phyloP scores from a whole-genome alignment of 2,113 vertebrate genomes.

The Centrocercus urophasianus region DNA sequence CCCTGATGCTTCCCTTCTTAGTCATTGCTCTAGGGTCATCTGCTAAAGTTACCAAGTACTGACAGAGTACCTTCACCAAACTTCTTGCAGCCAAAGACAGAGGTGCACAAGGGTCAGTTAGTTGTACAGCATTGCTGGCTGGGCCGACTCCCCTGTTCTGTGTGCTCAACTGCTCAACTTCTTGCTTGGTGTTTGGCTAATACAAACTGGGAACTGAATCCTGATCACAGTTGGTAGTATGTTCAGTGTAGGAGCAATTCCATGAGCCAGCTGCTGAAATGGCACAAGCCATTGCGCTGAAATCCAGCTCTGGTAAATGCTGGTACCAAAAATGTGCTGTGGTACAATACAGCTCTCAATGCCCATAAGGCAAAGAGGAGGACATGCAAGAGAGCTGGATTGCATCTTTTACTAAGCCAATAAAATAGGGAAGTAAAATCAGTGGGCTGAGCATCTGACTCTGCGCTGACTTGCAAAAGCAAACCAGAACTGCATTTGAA shows the following conservation, averaged over 20 bases:
- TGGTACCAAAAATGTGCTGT: neutral
- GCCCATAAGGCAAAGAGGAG: neutral
- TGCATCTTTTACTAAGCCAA: conserved; percentile 8
- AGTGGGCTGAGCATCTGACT: neutral
- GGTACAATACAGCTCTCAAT: neutral
- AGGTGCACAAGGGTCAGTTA: neutral
- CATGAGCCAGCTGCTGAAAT: neutral
- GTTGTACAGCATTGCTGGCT: neutral
- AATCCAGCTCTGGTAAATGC: neutral
- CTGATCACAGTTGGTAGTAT: neutral
- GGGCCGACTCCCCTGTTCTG: neutral
- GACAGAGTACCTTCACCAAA: neutral
- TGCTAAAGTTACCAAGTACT: neutral
- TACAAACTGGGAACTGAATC: neutral
- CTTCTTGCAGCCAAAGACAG: neutral
- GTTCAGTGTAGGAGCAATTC: conserved; percentile 3
- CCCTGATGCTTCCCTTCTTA: neutral
- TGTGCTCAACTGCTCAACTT: conserved; percentile 9
- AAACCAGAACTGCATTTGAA: neutral
- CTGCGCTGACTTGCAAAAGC: neutral
- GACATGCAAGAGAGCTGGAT: neutral
- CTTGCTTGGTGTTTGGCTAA: neutral
- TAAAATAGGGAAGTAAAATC: conserved; percentile 8
- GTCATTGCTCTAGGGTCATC: neutral
- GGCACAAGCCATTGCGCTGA: neutral